Conservation (phyloP, 1,140 invertebrate species). For the Pseudachorutes palmiensis region DNA sequence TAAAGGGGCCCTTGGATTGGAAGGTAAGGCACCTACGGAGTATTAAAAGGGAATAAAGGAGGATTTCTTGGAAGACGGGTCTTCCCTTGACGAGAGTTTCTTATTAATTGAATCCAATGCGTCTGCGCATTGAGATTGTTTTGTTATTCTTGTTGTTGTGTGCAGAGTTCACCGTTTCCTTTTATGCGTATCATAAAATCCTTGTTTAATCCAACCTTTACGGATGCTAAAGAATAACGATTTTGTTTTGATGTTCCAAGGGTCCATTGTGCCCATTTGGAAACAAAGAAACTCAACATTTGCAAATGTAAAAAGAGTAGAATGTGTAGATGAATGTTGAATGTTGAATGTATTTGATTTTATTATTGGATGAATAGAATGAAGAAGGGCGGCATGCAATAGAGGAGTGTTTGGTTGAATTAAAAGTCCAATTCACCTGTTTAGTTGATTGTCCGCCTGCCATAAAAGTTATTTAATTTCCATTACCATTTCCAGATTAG, state of each 20-base stretch:
- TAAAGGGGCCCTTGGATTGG: not conserved
- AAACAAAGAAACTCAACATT: not conserved
- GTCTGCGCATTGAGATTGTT: not conserved
- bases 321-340: too few relatives aligned
- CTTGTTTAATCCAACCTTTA: not conserved
- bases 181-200: not conserved
- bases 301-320: too few relatives aligned
- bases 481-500: too few relatives aligned
- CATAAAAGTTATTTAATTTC: too few relatives aligned
- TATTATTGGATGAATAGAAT: too few relatives aligned
- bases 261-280: not conserved
- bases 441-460: too few relatives aligned
- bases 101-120: not conserved
- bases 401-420: too few relatives aligned
- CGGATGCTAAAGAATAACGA: constrained; percentile 8
- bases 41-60: constrained; percentile 6
- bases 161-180: not conserved
- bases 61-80: not conserved
- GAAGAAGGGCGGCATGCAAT: too few relatives aligned
- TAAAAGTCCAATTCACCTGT: too few relatives aligned
- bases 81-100: not conserved
- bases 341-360: too few relatives aligned
- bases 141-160: not conserved
- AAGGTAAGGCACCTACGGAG: not conserved
- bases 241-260: constrained; percentile 5